phyloP scores from a whole-genome alignment of 2,797 vertebrate genomes.

The Gymnothorax javanicus region DNA sequence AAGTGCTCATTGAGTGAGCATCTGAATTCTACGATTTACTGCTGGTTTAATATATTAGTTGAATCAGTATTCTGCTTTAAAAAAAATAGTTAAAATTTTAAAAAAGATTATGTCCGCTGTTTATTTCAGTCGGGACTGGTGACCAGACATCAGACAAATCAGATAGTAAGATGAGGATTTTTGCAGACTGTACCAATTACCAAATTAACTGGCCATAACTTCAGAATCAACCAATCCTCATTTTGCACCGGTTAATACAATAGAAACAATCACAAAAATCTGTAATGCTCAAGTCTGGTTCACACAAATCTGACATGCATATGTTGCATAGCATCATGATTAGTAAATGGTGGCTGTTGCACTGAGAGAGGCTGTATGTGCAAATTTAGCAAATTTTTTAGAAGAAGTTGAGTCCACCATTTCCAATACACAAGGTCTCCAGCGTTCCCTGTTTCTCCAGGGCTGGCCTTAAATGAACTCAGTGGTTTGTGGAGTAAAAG shows the following conservation, averaged over 20 bases:
- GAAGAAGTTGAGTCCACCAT: background rate
- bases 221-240: background rate
- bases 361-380: background rate
- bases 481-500: constrained; percentile 13
- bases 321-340: background rate
- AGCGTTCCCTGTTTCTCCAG: constrained; percentile 18
- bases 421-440: background rate
- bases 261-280: background rate
- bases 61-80: background rate
- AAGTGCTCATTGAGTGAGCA: no score
- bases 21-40: background rate
- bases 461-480: constrained; percentile 15
- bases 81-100: background rate
- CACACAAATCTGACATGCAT: background rate
- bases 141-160: background rate
- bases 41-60: background rate
- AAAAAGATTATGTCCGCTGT: background rate
- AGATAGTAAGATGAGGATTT: background rate
- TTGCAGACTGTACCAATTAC: background rate
- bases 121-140: background rate
- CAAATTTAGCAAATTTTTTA: background rate
- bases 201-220: background rate
- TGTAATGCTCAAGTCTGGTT: background rate
- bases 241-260: background rate
- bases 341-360: background rate